Evolutionary conservation across 2,113 vertebrate species (phyloP), one percentile per base, ranked within the genome.

Genomic region (Lutjanus erythropterus): DNA sequence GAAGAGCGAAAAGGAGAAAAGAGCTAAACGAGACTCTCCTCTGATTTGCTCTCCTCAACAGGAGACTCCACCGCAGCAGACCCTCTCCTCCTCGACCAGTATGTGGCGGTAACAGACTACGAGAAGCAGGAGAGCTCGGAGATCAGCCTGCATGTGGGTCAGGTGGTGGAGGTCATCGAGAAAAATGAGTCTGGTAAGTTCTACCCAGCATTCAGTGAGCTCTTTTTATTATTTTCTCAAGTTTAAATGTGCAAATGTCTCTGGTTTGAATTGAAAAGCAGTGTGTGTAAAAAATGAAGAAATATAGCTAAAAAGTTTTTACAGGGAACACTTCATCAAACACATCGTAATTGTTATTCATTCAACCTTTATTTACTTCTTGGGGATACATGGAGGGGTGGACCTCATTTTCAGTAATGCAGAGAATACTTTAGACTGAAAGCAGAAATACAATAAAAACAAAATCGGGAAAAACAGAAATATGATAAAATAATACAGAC

Each of bases 81-180:
- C 81, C 95, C 96, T 33, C 95, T 99, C 91, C 92, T 98, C 71
- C 94, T 99, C 72, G 98, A 99, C 87, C 98, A 99, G 93, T 99
- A 98, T 39, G 96, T 99, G 85, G 98, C 97, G 50, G 98, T 98
- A 68, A 98, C 97, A 0, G 91, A 98, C 91, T 99, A 99, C 66
- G 97, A 98, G 93, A 98, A 99, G 90, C 97, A 99, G 94, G 98
- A 99, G 92, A 98, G 97, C 93, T 97, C 97, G 0, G 98, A 99
- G 94, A 96, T 99, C 96, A 98, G 97, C 92, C 95, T 99, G 81
- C 93, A 94, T 7, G 97, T 97, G 85, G 98, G 98, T 39, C 98
- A 99, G 90, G 93, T 97, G 83, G 98, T 99, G 92, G 98, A 99
- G 82, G 97, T 99, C 94, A 99, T 99, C 58, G 98, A 99, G 95